A percentile compares a stretch with the other conserved stretches of the same genome.
Conservation (phyloP, 2,113 vertebrate species). For the Peromyscus maniculatus region DNA sequence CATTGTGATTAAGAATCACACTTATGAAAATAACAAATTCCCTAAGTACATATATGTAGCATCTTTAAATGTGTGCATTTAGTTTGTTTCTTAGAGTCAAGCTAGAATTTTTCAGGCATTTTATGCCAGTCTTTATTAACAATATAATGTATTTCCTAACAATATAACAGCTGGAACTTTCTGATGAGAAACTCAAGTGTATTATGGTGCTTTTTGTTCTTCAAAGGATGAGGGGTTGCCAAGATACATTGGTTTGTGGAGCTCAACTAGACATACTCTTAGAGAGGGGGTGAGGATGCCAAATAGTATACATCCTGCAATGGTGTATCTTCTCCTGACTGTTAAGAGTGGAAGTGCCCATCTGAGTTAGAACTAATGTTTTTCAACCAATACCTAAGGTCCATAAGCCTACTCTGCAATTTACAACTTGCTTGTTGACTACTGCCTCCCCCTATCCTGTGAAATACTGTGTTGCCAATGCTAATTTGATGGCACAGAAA, state of each 20-base stretch:
- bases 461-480: background rate
- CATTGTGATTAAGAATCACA: background rate
- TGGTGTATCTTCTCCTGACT: background rate
- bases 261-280: background rate
- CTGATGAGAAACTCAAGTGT: background rate
- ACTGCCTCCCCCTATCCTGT: background rate
- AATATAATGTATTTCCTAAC: background rate
- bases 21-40: slow-evolving; percentile 44
- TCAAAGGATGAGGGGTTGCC: background rate
- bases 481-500: background rate
- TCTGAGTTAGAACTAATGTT: slow-evolving; percentile 16
- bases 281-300: background rate
- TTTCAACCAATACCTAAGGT: slow-evolving; percentile 2
- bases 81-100: background rate
- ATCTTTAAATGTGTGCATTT: background rate
- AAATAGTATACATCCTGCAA: rapidly evolving
- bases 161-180: background rate
- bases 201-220: background rate
- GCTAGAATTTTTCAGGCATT: background rate
- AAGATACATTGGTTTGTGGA: background rate
- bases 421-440: background rate
- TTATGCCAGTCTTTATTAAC: background rate
- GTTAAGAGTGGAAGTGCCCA: background rate
- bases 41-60: background rate
- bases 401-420: slow-evolving; percentile 21